Percentiles rank a stretch among this genome's conserved stretches.
Conservation (phyloP, 2,113 vertebrate species). For the Picathartes gymnocephalus region DNA sequence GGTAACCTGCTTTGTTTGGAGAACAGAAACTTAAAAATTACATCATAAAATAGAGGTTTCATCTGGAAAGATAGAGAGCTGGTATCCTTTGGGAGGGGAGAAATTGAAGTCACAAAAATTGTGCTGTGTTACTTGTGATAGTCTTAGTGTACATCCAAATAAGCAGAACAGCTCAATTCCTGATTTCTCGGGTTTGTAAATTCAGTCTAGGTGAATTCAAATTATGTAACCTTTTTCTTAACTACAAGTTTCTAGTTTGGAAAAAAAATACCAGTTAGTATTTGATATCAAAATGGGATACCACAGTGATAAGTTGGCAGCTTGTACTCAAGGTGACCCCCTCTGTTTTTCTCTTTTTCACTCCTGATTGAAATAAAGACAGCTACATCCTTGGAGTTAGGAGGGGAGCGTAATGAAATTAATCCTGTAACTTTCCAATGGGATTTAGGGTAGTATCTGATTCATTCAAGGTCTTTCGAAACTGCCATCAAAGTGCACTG, state of each 20-base stretch:
- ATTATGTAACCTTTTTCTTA: not conserved
- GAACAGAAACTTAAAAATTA: not conserved
- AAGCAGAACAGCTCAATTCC: not conserved
- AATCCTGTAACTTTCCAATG: not conserved
- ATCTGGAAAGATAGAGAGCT: not conserved
- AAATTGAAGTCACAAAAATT: not conserved
- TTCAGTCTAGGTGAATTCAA: not conserved
- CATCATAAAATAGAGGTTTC: not conserved
- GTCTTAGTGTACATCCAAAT: not conserved
- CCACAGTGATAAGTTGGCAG: not conserved
- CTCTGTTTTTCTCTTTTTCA: not conserved
- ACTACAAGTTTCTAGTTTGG: not conserved
- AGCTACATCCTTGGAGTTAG: not conserved
- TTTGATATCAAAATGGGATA: not conserved
- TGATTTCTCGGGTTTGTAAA: not conserved
- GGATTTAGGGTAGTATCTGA: not conserved
- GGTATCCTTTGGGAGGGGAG: not conserved
- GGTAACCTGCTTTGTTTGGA: not conserved
- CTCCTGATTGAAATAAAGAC: not conserved
- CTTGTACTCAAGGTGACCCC: not conserved
- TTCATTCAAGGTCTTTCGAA: conserved; percentile 27
- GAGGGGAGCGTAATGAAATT: not conserved
- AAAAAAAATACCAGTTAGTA: not conserved
- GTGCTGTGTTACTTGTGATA: not conserved
- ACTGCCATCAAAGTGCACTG: conserved; percentile 35